Evolutionary conservation across 1,140 invertebrate genomes (phyloP).

Genomic region (Uloborus diversus): DNA sequence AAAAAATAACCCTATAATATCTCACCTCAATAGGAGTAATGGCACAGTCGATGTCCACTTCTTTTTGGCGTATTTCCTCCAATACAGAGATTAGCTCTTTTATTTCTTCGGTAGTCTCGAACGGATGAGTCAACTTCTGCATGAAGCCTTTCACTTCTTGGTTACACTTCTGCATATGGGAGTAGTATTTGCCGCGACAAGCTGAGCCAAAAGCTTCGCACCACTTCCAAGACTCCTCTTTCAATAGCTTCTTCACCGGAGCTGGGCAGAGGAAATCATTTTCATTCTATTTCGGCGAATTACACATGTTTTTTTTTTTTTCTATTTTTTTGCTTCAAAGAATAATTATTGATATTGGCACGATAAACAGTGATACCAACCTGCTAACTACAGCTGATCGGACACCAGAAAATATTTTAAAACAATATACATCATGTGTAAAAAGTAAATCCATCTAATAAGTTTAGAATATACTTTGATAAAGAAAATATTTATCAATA

Average conservation of each 20-base stretch:
- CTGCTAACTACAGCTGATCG: too few species aligned
- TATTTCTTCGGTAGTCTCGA: conserved; percentile 92
- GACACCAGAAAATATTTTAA: too few species aligned
- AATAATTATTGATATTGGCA: too few species aligned
- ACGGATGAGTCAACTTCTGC: conserved; percentile 83
- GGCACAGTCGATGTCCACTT: conserved; percentile 93
- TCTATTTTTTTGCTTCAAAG: too few species aligned
- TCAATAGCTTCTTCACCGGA: conserved; percentile 75
- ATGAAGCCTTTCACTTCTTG: conserved; percentile 92
- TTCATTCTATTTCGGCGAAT: not conserved
- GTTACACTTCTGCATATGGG: conserved; percentile 95
- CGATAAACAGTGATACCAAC: too few species aligned
- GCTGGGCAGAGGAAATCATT: not conserved
- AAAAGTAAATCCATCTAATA: too few species aligned
- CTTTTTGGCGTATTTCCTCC: conserved; percentile 91
- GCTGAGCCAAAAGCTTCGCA: conserved; percentile 85
- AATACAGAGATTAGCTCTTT: conserved; percentile 91
- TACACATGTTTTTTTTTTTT: too few species aligned
- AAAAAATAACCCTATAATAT: too few species aligned
- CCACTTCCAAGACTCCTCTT: conserved; percentile 86
- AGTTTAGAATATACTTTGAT: too few species aligned
- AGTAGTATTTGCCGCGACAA: conserved; percentile 89
- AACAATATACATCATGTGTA: too few species aligned
- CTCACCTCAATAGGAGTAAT: conserved; percentile 93
- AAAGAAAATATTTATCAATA: too few species aligned